Evolutionary conservation across 2,888 invertebrate species (phyloP).

Genomic region (Plusia festucae): DNA sequence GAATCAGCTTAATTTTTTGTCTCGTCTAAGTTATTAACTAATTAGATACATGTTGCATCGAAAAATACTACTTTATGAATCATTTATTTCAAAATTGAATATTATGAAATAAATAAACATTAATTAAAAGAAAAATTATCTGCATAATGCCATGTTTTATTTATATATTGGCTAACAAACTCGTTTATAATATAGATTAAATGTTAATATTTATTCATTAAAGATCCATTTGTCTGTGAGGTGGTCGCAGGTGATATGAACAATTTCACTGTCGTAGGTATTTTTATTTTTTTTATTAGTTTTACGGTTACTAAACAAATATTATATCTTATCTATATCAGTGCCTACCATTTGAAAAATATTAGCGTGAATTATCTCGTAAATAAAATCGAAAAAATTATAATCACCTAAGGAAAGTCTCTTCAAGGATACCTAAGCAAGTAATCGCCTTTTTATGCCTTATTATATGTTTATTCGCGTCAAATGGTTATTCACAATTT

Average conservation of each 20-base stretch:
- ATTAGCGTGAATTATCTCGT: not conserved
- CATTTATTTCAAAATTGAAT: not conserved
- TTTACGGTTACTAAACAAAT: not conserved
- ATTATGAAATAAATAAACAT: not conserved
- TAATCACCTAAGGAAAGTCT: slow-evolving; percentile 7
- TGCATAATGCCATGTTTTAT: not conserved
- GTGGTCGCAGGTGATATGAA: not conserved
- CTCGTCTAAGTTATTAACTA: no score
- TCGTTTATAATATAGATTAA: not conserved
- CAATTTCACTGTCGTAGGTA: no score
- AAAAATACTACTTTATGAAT: not conserved
- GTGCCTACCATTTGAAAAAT: not conserved
- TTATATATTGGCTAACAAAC: not conserved
- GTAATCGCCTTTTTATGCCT: slow-evolving; percentile 16
- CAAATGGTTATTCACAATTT: slow-evolving; percentile 13
- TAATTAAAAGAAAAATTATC: not conserved
- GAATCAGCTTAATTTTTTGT: not conserved
- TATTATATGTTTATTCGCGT: not conserved
- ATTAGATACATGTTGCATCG: not conserved
- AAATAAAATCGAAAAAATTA: slow-evolving; percentile 13
- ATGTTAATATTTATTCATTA: not conserved
- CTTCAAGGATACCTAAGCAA: not conserved
- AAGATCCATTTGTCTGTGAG: not conserved
- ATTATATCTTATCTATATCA: not conserved
- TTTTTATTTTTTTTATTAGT: not conserved